A percentile compares a stretch with the other conserved stretches of the same genome.
phyloP scores from a whole-genome alignment of 2,888 invertebrate genomes.

The Parnassius mnemosyne region DNA sequence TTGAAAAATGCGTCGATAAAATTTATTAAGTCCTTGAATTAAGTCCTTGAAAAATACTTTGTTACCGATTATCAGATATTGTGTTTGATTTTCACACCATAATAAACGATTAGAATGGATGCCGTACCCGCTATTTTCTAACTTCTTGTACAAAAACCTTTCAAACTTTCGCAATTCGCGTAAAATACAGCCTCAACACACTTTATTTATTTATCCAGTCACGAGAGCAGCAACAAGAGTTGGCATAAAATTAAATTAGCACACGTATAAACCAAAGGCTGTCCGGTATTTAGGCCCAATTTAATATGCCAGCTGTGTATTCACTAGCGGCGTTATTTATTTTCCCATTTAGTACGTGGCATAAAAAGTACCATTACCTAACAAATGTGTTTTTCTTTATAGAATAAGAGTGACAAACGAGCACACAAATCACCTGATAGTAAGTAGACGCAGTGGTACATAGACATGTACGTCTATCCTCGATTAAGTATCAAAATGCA shows the following conservation, averaged over 20 bases:
- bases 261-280: conserved; percentile 72
- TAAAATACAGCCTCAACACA: conserved; percentile 18
- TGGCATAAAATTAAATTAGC: conserved; percentile 72
- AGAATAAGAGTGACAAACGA: too few relatives aligned
- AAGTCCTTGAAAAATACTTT: too few relatives aligned
- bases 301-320: conserved; percentile 36
- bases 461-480: too few relatives aligned
- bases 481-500: too few relatives aligned
- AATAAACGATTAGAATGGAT: not conserved
- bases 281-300: conserved; percentile 50
- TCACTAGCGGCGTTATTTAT: conserved; percentile 24
- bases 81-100: too few relatives aligned
- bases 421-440: too few relatives aligned
- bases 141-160: not conserved
- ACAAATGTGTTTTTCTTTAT: too few relatives aligned
- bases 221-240: conserved; percentile 39
- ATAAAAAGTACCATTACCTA: not conserved
- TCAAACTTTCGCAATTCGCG: conserved; percentile 21
- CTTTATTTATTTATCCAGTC: conserved; percentile 26
- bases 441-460: too few relatives aligned
- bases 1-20: too few relatives aligned
- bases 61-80: too few relatives aligned
- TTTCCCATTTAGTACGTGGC: conserved; percentile 21
- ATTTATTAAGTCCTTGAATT: too few relatives aligned
- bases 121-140: conserved; percentile 13